These are phyloP conservation scores for Poeciliopsis infans DNA, from an alignment of 2,797 vertebrate species.

Conservation along the genomic window DNA sequence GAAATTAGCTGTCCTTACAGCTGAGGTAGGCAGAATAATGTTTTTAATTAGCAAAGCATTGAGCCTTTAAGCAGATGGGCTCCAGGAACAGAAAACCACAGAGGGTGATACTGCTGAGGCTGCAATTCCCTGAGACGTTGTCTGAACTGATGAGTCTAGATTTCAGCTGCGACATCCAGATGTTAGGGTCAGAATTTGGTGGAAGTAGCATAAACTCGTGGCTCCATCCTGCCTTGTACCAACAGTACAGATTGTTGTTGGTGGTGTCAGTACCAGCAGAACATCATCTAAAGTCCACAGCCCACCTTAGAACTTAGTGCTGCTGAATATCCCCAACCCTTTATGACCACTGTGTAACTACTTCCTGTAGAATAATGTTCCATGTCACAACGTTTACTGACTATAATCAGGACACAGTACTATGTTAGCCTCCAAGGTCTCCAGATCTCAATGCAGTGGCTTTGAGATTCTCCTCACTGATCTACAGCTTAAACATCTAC, in stretches of 20 bases:
- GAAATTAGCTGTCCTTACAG: not conserved
- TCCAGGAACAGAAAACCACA: not conserved
- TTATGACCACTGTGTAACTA: not conserved
- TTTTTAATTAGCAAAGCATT: not conserved
- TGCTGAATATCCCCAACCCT: not conserved
- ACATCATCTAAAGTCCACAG: not conserved
- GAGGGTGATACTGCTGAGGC: not conserved
- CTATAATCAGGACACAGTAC: not conserved
- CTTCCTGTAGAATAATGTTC: not conserved
- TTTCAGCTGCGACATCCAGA: not conserved
- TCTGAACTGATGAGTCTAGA: not conserved
- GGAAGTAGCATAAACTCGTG: too few species aligned
- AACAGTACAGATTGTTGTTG: not conserved
- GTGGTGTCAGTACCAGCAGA: not conserved
- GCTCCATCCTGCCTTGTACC: not conserved
- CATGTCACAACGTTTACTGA: not conserved
- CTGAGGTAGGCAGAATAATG: not conserved
- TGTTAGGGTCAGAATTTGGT: too few species aligned
- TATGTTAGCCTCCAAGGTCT: not conserved
- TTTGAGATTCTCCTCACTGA: not conserved
- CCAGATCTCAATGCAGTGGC: not conserved
- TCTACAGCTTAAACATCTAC: not conserved
- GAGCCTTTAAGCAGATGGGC: not conserved
- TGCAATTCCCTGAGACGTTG: not conserved
- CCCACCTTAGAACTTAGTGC: not conserved